Conservation (phyloP, 2,888 invertebrate genomes). For the Netelia melanura region DNA sequence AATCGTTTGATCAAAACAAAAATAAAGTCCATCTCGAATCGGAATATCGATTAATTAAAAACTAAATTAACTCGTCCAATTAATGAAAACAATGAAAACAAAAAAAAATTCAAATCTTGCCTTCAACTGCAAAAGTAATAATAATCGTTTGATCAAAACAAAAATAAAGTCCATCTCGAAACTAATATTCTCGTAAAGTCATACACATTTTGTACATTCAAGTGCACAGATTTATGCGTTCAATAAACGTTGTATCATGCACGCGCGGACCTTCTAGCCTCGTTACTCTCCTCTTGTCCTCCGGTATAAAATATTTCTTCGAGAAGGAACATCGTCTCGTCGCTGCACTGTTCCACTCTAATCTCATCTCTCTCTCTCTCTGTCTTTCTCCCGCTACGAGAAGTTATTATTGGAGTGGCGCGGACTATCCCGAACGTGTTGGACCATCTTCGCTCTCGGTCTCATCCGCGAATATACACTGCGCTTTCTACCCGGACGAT, state of each 20-base stretch:
- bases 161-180: neutral
- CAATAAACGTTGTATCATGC: slow-evolving; percentile 16
- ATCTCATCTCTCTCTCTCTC: neutral
- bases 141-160: neutral
- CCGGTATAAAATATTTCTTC: slow-evolving; percentile 32
- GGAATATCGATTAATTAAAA: too few species aligned
- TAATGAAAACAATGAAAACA: too few species aligned
- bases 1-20: too few species aligned
- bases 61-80: too few species aligned
- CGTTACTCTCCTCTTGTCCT: slow-evolving; percentile 44
- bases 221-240: neutral
- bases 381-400: slow-evolving; percentile 10
- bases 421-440: slow-evolving; percentile 48
- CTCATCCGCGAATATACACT: slow-evolving; percentile 39
- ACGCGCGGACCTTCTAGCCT: neutral
- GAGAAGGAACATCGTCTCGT: neutral
- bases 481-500: slow-evolving; percentile 1
- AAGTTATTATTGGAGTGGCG: slow-evolving; percentile 57
- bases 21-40: too few species aligned
- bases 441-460: slow-evolving; percentile 28
- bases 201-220: neutral
- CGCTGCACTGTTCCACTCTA: neutral
- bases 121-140: too few species aligned
- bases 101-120: too few species aligned
- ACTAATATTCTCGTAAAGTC: neutral